phyloP scores from a whole-genome alignment of 2,113 vertebrate genomes.

The Gulo gulo region DNA sequence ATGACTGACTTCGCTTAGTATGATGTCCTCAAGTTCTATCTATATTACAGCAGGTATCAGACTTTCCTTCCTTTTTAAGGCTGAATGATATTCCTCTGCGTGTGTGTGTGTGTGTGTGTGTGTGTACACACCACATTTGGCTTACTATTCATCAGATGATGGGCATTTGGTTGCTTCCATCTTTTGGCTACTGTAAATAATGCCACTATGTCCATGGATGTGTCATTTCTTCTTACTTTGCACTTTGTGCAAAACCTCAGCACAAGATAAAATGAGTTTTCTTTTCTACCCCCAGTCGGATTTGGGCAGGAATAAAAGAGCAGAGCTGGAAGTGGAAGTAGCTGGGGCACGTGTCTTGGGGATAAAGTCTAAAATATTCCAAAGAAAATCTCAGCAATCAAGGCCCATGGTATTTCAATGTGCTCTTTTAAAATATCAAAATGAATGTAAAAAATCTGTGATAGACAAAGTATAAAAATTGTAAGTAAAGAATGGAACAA shows the following conservation, averaged over 20 bases:
- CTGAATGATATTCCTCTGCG: background rate
- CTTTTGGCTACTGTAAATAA: background rate
- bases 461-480: background rate
- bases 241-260: background rate
- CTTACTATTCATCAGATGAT: background rate
- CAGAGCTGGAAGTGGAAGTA: background rate
- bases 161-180: background rate
- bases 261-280: background rate
- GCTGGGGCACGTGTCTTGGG: background rate
- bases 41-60: background rate
- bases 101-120: background rate
- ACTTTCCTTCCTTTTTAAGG: background rate
- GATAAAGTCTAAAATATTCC: background rate
- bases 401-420: background rate
- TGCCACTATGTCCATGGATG: background rate
- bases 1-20: background rate
- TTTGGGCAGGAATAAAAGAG: background rate
- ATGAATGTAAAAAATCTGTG: background rate
- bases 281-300: background rate
- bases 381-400: background rate
- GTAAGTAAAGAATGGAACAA: background rate
- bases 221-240: background rate
- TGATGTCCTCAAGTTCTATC: background rate
- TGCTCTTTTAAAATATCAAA: background rate
- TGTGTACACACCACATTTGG: background rate